Base-by-base conservation (phyloP, 2,888 invertebrate genomes). In the Trichopoda pennipes region DNA sequence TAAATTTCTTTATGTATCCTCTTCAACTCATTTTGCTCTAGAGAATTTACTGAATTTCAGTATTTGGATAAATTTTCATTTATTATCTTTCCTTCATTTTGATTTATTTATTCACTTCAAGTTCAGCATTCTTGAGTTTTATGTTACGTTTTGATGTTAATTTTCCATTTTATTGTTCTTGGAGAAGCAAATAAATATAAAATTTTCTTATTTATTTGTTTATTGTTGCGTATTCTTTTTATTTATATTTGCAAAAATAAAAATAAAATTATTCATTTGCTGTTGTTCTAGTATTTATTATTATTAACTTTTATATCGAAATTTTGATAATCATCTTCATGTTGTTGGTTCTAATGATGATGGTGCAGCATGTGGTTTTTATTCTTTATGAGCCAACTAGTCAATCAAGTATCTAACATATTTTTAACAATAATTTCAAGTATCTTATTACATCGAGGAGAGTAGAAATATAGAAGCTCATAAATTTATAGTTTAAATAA, bases 71-170 rank as follows among this genome's bases (percentile, higher is more conserved):
- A 17, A 47, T 69, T 49, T n/a, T 42, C 7, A 16, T 32, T 44
- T 10, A 49, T 42, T 42, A 53, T 23, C 23, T 28, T 44, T n/a
- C 8, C n/a, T 10, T 42, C 3, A 28, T 28, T 17, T 28, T 42
- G 12, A 60, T 60, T 56, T 38, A 38, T 69, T 56, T 14, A 19
- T 47, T 35, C 10, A 10, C 19, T 44, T 61, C n/a, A 47, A 58
- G 56, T 47, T 69, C 32, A 69, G 16, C 32, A 69, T 32, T 9
- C 17, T 58, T 8, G 10, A 38, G 12, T 38, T 38, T 38, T 38
- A 38, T 38, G 38, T 38, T 38, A 12, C 12, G 9, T 12, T 38
- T 12, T 2, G 38, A 6, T 38, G 12, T 7, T 38, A 38, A 12
- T 38, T 38, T 38, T 38, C 12, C 12, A 12, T 58, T 38, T 17